Evolutionary conservation across 2,797 vertebrate genomes (phyloP).

Genomic region (Sebastiscus albofasciatus): DNA sequence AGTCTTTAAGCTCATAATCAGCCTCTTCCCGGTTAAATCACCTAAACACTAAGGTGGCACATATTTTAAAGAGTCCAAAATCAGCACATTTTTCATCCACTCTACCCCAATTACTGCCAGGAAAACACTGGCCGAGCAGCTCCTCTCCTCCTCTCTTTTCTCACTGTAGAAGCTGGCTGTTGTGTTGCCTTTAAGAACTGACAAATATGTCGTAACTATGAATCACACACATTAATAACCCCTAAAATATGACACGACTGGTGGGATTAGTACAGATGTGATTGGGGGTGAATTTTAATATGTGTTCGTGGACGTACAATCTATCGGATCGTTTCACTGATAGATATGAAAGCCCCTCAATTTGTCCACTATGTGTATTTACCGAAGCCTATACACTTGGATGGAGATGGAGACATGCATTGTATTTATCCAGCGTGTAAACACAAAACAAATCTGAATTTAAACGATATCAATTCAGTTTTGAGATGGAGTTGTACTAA

Average conservation of each 20-base stretch:
- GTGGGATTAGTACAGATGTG: background rate
- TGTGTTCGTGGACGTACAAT: too few relatives aligned
- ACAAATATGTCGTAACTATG: background rate
- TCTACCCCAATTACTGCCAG: background rate
- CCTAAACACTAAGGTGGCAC: background rate
- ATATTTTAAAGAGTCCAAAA: background rate
- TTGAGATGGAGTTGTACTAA: background rate
- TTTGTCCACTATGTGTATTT: background rate
- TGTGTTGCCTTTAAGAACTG: conserved; percentile 32
- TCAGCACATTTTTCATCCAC: background rate
- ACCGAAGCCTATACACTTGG: too few relatives aligned
- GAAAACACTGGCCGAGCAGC: background rate
- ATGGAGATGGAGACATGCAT: background rate
- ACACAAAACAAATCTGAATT: background rate
- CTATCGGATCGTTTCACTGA: background rate
- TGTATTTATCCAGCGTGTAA: background rate
- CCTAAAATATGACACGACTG: background rate
- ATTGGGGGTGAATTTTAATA: background rate
- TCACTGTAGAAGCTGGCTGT: background rate
- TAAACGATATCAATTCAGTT: background rate
- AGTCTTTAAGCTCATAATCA: conserved; percentile 30
- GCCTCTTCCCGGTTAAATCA: background rate
- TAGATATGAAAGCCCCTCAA: background rate
- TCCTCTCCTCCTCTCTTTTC: background rate
- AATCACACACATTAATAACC: background rate